Evolutionary conservation across 2,888 invertebrate species (phyloP).

Genomic region (Nebria brevicollis): DNA sequence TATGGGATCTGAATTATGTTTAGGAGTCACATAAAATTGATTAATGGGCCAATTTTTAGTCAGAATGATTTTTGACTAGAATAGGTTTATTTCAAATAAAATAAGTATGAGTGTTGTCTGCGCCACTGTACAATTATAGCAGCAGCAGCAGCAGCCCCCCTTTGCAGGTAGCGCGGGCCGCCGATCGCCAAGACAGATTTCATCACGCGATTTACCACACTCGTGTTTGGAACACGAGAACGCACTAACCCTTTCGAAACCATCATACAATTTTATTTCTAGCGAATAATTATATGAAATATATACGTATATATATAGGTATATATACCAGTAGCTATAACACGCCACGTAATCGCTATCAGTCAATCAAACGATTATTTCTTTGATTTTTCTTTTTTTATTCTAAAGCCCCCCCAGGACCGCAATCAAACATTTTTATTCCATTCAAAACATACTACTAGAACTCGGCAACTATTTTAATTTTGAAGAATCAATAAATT

Average conservation of each 20-base stretch:
- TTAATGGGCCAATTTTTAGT: no score
- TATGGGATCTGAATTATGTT: no score
- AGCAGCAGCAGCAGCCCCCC: neutral
- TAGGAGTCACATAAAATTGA: no score
- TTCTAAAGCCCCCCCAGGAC: no score
- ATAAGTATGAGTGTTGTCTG: neutral
- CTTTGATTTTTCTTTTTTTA: neutral
- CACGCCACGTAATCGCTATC: neutral
- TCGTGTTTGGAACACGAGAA: conserved; percentile 2
- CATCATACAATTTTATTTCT: neutral
- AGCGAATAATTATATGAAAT: conserved; percentile 15
- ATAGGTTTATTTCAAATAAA: no score
- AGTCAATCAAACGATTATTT: neutral
- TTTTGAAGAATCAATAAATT: neutral
- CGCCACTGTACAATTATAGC: conserved; percentile 13
- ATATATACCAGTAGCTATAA: neutral
- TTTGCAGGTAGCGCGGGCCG: conserved; percentile 8
- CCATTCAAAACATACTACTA: no score
- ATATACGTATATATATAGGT: neutral
- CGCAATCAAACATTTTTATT: no score
- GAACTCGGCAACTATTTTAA: no score
- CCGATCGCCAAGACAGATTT: conserved; percentile 22
- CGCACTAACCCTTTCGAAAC: conserved; percentile 13
- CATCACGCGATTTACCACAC: conserved; percentile 25
- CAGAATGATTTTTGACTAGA: no score